These are phyloP conservation scores for Notoglanidium macrostoma DNA, from an alignment of 2,797 vertebrate species.

Conservation along the genomic window DNA sequence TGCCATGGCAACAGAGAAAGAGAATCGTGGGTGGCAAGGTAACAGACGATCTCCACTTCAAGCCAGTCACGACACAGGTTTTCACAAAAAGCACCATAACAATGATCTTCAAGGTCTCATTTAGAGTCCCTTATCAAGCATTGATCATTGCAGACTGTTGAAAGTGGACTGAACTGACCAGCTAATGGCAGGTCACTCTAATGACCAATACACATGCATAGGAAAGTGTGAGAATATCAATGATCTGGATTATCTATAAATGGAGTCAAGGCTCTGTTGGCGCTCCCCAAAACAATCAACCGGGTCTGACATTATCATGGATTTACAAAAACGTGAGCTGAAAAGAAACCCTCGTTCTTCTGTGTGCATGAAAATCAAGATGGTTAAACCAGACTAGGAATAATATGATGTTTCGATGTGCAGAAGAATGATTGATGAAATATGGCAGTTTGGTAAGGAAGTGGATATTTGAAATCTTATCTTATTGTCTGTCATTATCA, in stretches of 20 bases:
- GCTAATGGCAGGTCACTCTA: background rate
- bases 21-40: constrained; percentile 7
- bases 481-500: background rate
- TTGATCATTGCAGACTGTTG: background rate
- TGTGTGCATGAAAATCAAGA: background rate
- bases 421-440: no score
- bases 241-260: background rate
- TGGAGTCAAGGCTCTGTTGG: background rate
- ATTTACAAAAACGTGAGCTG: background rate
- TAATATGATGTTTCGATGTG: background rate
- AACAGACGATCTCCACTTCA: constrained; percentile 1
- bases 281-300: background rate
- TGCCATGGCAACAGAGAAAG: constrained; percentile 39
- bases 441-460: background rate
- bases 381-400: background rate
- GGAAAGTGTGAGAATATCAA: no score
- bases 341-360: background rate
- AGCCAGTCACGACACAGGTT: constrained; percentile 31
- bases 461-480: background rate
- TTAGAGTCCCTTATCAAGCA: background rate
- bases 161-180: background rate
- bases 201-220: background rate
- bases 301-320: background rate
- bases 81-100: background rate
- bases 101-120: constrained; percentile 24